These are phyloP conservation scores for Hapalemur alaotrensis DNA, from an alignment of 2,797 vertebrate species.

Conservation along the genomic window DNA sequence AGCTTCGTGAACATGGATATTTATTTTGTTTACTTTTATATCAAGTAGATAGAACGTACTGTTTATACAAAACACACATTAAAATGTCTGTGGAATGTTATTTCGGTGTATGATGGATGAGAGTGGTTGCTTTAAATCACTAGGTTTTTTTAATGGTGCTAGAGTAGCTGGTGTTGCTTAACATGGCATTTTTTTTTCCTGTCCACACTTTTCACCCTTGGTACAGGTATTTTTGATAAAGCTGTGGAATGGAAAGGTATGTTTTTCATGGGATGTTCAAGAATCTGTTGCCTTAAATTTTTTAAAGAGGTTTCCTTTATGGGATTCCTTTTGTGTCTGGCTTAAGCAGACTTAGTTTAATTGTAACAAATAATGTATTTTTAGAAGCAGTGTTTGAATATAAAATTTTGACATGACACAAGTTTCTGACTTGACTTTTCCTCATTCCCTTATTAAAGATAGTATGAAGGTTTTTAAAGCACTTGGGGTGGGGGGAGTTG, in stretches of 20 bases:
- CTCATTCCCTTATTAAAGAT: neutral
- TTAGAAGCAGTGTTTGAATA: neutral
- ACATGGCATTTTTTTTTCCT: constrained; percentile 78
- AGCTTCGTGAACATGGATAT: constrained; percentile 15
- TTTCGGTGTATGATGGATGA: neutral
- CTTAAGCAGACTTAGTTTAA: constrained; percentile 68
- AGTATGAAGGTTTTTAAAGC: neutral
- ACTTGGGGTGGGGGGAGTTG: constrained; percentile 38
- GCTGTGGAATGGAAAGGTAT: constrained; percentile 83
- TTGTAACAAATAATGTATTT: neutral
- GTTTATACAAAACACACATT: neutral
- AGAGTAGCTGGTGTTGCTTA: constrained; percentile 83
- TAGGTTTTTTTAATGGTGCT: constrained; percentile 65
- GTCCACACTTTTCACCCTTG: constrained; percentile 79
- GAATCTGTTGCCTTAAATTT: constrained; percentile 70
- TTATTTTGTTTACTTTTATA: constrained; percentile 31
- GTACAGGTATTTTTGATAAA: constrained; percentile 82
- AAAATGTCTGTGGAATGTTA: neutral
- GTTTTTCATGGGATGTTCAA: constrained; percentile 70
- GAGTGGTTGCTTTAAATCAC: constrained; percentile 62
- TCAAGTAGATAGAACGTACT: neutral
- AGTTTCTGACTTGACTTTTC: constrained; percentile 28
- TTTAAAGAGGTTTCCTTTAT: constrained; percentile 78
- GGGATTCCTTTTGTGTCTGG: constrained; percentile 76
- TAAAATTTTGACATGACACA: constrained; percentile 6